Conservation (phyloP, 1,140 invertebrate species). For the Drusus annulatus region DNA sequence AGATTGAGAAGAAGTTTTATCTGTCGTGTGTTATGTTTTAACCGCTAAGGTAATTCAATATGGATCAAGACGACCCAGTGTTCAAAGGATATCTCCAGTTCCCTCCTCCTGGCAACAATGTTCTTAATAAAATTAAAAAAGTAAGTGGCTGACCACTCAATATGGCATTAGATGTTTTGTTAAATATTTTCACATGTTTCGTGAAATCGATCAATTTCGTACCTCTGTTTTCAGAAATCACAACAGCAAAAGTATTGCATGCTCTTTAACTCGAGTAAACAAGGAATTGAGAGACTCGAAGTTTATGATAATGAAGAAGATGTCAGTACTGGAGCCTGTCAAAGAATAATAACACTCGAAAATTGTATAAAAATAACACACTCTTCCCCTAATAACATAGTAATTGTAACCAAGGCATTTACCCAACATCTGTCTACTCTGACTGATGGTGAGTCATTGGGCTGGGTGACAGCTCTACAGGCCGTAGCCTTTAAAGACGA, state of each 20-base stretch:
- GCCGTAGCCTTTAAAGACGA: slow-evolving; percentile 86
- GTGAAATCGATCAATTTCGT: background rate
- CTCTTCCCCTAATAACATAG: slow-evolving; percentile 74
- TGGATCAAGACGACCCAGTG: slow-evolving; percentile 79
- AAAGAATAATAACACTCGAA: slow-evolving; percentile 85
- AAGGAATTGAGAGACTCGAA: slow-evolving; percentile 87
- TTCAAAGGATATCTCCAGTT: slow-evolving; percentile 79
- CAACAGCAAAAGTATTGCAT: slow-evolving; percentile 86
- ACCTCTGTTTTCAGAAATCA: slow-evolving; percentile 76
- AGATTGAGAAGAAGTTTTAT: background rate
- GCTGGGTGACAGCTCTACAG: slow-evolving; percentile 85
- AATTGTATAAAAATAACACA: slow-evolving; percentile 89
- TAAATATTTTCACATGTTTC: slow-evolving; percentile 27
- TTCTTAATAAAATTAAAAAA: slow-evolving; percentile 73
- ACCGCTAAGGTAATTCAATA: slow-evolving; percentile 60
- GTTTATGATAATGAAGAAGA: slow-evolving; percentile 86
- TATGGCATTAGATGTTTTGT: slow-evolving; percentile 28
- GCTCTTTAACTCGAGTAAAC: slow-evolving; percentile 85
- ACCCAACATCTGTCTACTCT: slow-evolving; percentile 80
- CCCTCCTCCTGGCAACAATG: slow-evolving; percentile 77
- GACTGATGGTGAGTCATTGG: slow-evolving; percentile 80
- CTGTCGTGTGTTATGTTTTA: slow-evolving; percentile 25
- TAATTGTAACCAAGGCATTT: slow-evolving; percentile 81
- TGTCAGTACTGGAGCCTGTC: slow-evolving; percentile 73
- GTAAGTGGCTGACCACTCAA: slow-evolving; percentile 61